Conservation (phyloP, 2,888 invertebrate species). For the Fragum sueziense region DNA sequence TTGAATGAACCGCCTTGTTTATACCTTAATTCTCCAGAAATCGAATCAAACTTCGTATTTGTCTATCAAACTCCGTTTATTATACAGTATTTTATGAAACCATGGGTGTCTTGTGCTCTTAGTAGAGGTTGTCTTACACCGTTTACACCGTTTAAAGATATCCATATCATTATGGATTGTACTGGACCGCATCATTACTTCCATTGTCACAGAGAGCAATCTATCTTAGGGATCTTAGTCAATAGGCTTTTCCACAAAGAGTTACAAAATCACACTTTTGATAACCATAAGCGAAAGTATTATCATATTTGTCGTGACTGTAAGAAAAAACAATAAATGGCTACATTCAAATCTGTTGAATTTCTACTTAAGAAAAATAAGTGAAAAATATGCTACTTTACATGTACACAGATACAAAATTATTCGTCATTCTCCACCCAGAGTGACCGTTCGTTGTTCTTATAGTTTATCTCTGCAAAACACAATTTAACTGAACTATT, state of each 20-base stretch:
- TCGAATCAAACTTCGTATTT: not conserved
- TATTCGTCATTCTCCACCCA: no score
- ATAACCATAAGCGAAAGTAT: not conserved
- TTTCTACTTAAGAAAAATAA: no score
- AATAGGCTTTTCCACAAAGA: not conserved
- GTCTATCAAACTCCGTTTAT: not conserved
- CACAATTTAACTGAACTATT: no score
- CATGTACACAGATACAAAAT: no score
- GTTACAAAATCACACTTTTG: not conserved
- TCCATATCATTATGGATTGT: not conserved
- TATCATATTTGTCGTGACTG: not conserved
- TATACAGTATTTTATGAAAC: not conserved
- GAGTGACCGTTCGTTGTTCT: no score
- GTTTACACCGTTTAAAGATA: not conserved
- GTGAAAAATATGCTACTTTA: no score
- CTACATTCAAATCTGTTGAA: no score
- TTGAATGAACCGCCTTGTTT: constrained; percentile 1
- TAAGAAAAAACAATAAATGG: not conserved
- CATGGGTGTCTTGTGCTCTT: constrained; percentile 1
- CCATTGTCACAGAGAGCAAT: constrained; percentile 13
- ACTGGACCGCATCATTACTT: not conserved
- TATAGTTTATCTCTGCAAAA: no score
- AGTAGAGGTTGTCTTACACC: not conserved
- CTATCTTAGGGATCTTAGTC: constrained; percentile 1
- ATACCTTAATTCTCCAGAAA: not conserved